These are phyloP conservation scores for Turnix velox DNA, from an alignment of 2,113 vertebrate genomes.

Conservation along the genomic window DNA sequence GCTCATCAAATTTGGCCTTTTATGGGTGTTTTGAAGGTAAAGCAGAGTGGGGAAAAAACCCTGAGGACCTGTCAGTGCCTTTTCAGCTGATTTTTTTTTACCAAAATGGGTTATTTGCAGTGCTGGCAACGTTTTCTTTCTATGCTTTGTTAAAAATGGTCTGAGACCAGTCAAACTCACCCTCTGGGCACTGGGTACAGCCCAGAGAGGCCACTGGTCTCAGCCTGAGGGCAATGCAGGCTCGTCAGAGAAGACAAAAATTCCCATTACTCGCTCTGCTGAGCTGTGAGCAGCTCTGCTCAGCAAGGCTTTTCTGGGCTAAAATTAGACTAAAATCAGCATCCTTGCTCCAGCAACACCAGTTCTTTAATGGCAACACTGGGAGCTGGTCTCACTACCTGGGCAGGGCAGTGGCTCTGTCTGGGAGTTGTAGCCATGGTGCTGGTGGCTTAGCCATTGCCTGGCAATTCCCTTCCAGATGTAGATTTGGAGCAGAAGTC, in stretches of 20 bases:
- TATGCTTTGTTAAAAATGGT: neutral
- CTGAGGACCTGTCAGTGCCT: neutral
- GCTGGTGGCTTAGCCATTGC: fast-evolving
- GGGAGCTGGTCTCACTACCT: neutral
- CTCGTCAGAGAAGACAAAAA: neutral
- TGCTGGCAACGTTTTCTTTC: neutral
- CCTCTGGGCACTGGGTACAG: neutral
- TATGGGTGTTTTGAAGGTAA: neutral
- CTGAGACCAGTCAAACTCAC: neutral
- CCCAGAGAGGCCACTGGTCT: neutral
- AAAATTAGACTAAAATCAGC: neutral
- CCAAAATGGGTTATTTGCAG: neutral
- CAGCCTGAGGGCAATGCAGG: neutral
- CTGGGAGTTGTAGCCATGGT: neutral
- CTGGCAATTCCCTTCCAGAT: fast-evolving
- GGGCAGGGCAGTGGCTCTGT: neutral
- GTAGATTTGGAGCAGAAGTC: neutral
- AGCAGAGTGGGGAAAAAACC: neutral
- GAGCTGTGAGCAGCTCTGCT: neutral
- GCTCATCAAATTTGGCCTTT: neutral
- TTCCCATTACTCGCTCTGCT: neutral
- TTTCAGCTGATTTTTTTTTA: neutral
- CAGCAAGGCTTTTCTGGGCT: neutral
- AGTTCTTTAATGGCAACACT: fast-evolving
- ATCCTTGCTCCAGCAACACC: neutral